Base-by-base conservation (phyloP, 2,797 vertebrate genomes). In the Betta splendens region DNA sequence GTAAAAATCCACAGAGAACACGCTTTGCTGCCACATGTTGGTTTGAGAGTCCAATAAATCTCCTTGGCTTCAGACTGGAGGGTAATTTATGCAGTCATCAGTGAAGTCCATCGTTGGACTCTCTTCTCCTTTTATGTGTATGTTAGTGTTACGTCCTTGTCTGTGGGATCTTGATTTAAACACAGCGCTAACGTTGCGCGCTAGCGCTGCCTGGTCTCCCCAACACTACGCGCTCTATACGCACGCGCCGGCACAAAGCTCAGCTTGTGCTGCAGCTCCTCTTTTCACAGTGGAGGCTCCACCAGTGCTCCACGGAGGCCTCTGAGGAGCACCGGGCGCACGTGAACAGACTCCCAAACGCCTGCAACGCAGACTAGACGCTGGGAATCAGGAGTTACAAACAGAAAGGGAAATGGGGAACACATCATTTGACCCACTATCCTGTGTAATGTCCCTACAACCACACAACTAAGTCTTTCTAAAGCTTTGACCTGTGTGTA, bases 211-310 rank as follows among this genome's bases (percentile, higher is more conserved):
- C 75, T 90, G 77, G 89, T 87, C 87, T 91, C 90, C 82, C 77
- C 53, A 81, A 90, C 89, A 88, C 87, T 90, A 89, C 89, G 85
- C 32, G 64, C 89, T 90, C 88, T 90, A 89, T 92, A 90, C 63
- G 80, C 81, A 80, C 52, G 74, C 68, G 56, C 72, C 71, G 70
- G 80, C 87, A 88, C 87, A 86, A 88, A 85, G 82, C 83, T 60
- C 53, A 21, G 67, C 68, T 75, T 86, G 85, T 87, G 79, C 78
- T 83, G 72, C 71, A 76, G 77, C 55, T 75, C 73, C 72, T 69
- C 79, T 86, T 75, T 79, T 77, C 40, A 56, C 68, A 50, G 72
- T 69, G 73, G 64, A n/a, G 61, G 62, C 62, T 78, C 79, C 60
- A 60, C 53, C 72, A 48, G 53, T 73, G 49, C 47, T 53, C 36